Conservation (phyloP, 35 echinoderm and acorn worm genomes). For the Heliocidaris tuberculata region DNA sequence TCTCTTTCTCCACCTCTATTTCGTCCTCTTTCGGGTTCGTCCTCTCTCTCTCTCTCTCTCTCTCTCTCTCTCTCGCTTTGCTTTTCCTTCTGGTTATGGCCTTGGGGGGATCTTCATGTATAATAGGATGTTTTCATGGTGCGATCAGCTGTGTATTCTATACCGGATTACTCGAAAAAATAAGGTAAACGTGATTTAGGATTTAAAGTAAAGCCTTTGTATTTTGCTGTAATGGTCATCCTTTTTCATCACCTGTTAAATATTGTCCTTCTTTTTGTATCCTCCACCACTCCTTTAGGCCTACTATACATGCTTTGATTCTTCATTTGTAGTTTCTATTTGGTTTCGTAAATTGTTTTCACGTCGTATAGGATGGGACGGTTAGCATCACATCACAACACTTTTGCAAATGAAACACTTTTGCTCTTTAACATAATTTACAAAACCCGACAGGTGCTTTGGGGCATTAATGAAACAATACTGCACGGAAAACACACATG, state of each 20-base stretch:
- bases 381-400: neutral
- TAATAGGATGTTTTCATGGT: conserved; percentile 33
- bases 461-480: neutral
- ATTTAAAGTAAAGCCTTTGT: conserved; percentile 13
- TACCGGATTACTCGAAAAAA: conserved; percentile 17
- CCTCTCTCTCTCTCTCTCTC: neutral
- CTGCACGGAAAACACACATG: no score
- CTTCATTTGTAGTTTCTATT: neutral
- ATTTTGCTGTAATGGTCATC: neutral
- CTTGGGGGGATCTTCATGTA: neutral
- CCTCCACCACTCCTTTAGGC: neutral
- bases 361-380: neutral
- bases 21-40: no score
- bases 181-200: conserved; percentile 25
- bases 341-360: neutral
- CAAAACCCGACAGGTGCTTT: neutral
- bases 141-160: neutral
- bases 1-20: neutral
- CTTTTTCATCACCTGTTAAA: neutral
- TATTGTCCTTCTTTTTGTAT: neutral
- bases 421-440: neutral
- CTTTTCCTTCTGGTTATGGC: neutral
- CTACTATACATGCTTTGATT: neutral
- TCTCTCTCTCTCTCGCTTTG: neutral
- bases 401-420: neutral